Conservation (phyloP, 2,797 vertebrate genomes). For the Eutrigla gurnardus region DNA sequence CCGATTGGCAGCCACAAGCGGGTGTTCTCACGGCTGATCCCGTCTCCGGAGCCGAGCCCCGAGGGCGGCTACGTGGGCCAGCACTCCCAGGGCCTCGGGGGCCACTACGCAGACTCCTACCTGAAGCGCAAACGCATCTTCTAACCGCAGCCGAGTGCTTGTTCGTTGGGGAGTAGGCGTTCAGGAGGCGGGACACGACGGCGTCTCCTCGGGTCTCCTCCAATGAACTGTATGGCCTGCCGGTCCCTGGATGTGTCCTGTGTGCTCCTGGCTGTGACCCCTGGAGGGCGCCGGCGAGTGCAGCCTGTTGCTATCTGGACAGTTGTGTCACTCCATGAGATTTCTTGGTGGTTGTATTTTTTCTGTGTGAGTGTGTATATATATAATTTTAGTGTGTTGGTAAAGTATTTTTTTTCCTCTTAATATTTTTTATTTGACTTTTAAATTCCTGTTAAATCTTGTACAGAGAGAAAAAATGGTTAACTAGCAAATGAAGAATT, state of each 20-base stretch:
- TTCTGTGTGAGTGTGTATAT: conserved; percentile 45
- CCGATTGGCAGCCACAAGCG: conserved; percentile 92
- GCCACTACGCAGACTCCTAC: conserved; percentile 95
- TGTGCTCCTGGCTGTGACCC: conserved; percentile 65
- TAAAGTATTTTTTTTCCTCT: conserved; percentile 65
- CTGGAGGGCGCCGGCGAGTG: conserved; percentile 62
- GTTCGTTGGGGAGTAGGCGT: conserved; percentile 46
- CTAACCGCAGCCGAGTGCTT: conserved; percentile 67
- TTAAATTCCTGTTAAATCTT: conserved; percentile 72
- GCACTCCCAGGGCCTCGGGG: conserved; percentile 94
- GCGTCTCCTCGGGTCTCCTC: conserved; percentile 39
- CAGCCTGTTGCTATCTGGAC: conserved; percentile 60
- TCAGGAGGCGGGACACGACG: conserved; percentile 34
- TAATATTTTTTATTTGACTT: conserved; percentile 49
- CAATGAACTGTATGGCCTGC: conserved; percentile 26
- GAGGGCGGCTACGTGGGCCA: conserved; percentile 93
- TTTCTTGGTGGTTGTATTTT: conserved; percentile 59
- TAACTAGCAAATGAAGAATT: conserved; percentile 52
- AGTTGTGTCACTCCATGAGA: conserved; percentile 60
- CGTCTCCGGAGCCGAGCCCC: conserved; percentile 93
- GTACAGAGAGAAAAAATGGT: conserved; percentile 71
- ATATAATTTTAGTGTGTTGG: conserved; percentile 82
- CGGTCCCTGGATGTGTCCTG: conserved; percentile 48
- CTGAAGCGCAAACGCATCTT: conserved; percentile 95
- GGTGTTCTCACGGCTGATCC: conserved; percentile 90